Percentiles rank a stretch among this genome's conserved stretches.
Evolutionary conservation across 2,797 vertebrate genomes (phyloP).

Genomic region (Salmo trutta): DNA sequence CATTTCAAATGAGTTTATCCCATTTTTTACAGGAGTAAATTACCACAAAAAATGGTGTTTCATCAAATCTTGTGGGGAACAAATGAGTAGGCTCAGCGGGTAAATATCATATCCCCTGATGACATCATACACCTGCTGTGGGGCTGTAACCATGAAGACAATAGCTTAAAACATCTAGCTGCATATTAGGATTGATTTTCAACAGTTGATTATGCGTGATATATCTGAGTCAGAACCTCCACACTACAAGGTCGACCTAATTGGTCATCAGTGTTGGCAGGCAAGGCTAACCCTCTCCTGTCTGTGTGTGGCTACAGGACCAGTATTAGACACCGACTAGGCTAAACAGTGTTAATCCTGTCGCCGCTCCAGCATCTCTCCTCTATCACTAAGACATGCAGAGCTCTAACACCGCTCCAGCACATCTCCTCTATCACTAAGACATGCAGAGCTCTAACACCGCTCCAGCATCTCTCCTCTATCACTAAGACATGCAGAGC

Average conservation of each 20-base stretch:
- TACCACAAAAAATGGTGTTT: slow-evolving; percentile 51
- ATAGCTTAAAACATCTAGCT: background rate
- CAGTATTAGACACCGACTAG: slow-evolving; percentile 2
- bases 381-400: too few species aligned
- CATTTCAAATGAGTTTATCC: slow-evolving; percentile 23
- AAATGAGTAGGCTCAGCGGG: slow-evolving; percentile 26
- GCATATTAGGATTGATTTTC: background rate
- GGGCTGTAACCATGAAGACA: slow-evolving; percentile 13
- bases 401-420: background rate
- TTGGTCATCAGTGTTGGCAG: too few species aligned
- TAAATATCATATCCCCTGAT: slow-evolving; percentile 34
- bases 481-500: too few species aligned
- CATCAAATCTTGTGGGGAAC: slow-evolving; percentile 53
- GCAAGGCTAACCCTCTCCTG: background rate
- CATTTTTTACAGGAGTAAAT: slow-evolving; percentile 48
- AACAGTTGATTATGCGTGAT: too few species aligned
- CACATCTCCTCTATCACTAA: slow-evolving; percentile 19
- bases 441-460: slow-evolving; percentile 6
- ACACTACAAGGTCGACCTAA: too few species aligned
- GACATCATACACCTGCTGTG: slow-evolving; percentile 50
- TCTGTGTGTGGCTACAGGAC: slow-evolving; percentile 9
- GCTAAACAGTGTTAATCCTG: slow-evolving; percentile 45
- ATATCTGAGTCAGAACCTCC: too few species aligned
- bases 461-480: too few species aligned
- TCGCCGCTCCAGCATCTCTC: slow-evolving; percentile 25